Percentiles rank a stretch among this genome's conserved stretches.
Evolutionary conservation across 2,113 vertebrate genomes (phyloP).

Genomic region (Ctenomys sociabilis): DNA sequence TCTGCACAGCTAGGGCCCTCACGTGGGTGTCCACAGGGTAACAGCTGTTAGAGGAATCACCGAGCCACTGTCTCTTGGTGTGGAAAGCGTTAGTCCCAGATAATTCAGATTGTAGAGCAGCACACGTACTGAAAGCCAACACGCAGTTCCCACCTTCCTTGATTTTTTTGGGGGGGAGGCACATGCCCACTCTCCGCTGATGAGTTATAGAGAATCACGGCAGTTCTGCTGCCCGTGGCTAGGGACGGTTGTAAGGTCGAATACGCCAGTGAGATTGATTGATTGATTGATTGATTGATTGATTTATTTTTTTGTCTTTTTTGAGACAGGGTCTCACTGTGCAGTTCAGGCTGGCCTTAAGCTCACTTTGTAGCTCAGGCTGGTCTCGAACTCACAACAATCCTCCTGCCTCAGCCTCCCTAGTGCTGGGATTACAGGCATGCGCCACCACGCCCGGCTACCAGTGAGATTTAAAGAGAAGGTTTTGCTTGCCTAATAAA

Average conservation of each 20-base stretch:
- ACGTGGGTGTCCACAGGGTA: background rate
- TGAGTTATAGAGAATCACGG: background rate
- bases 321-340: no score
- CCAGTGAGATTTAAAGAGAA: background rate
- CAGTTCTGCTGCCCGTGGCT: no score
- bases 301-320: no score
- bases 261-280: no score
- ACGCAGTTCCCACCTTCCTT: background rate
- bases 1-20: background rate
- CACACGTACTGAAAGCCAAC: background rate
- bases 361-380: no score
- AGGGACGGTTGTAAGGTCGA: no score
- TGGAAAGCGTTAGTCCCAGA: background rate
- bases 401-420: no score
- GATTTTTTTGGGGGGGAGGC: background rate
- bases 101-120: background rate
- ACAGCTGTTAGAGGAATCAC: background rate
- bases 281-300: no score
- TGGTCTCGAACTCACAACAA: no score
- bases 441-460: no score
- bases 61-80: background rate
- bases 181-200: background rate
- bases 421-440: no score
- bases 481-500: background rate
- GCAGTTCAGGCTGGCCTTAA: no score